Base-by-base conservation (phyloP, 2,113 vertebrate genomes). In the Siniperca knerii region DNA sequence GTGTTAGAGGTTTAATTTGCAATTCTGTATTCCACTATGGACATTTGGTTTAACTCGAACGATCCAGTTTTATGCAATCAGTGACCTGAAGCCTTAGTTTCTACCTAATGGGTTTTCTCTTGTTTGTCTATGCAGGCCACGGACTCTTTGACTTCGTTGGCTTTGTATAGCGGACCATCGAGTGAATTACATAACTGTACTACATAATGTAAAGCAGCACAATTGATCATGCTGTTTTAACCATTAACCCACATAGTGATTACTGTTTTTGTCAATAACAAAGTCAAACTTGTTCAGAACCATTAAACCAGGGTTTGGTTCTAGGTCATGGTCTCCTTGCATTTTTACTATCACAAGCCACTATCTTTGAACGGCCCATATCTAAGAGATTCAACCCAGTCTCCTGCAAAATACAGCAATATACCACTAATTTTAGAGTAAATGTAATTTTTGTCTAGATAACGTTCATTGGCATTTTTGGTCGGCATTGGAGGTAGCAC, bases 241-340 rank as follows among this genome's bases (percentile, higher is more conserved):
- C 85, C 86, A 91, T 91, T 94, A 92, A 89, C 92, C 90, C 72
- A 92, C 86, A 90, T 92, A 69, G 60, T 33, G 77, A 77, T 67
- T 35, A 20, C 33, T 75, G n/a, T 58, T 61, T 76, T 66, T 61
- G 80, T 80, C 92, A 84, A 85, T 84, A 82, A 57, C 65, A 70
- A 62, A 72, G 52, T 66, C 35, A 52, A 55, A 79, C 25, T 52
- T 70, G 58, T 58, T 81, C 21, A 57, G 23, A 67, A 65, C 71
- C 80, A 87, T 90, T 83, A 83, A 82, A 57, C n/a, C 77, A 20
- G 37, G 21, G 52, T 55, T 81, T 69, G 20, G 52, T 54, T 81
- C 33, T 72, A 73, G 75, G 81, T 78, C 87, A 79, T 11, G n/a
- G 50, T 70, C 48, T 44, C 44, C 20, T 65, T 79, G 1, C 29